Evolutionary conservation across 2,888 invertebrate genomes (phyloP).

Genomic region (Boloria selene): DNA sequence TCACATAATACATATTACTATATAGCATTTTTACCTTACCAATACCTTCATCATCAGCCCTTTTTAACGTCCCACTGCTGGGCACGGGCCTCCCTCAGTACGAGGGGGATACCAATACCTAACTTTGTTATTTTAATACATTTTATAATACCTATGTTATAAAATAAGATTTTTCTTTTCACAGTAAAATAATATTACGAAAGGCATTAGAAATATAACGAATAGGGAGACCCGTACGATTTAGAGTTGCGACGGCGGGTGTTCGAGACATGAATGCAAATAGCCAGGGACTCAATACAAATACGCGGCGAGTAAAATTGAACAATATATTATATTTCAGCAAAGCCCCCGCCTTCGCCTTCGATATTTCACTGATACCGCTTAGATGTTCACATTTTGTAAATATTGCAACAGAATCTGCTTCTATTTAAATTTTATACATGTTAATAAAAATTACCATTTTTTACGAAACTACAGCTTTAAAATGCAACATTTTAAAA

Average conservation of each 20-base stretch:
- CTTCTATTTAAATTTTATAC: background rate
- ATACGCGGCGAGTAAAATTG: slow-evolving; percentile 39
- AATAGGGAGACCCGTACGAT: slow-evolving; percentile 18
- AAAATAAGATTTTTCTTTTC: slow-evolving; percentile 1
- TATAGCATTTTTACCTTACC: too few species aligned
- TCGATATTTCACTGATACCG: slow-evolving; percentile 21
- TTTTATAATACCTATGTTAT: background rate
- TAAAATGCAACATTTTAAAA: too few species aligned
- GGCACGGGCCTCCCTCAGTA: too few species aligned
- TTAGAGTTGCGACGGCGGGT: slow-evolving; percentile 19
- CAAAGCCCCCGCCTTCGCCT: slow-evolving; percentile 12
- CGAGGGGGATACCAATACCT: too few species aligned
- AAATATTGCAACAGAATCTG: slow-evolving; percentile 3
- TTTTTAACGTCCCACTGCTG: too few species aligned
- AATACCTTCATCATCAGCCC: too few species aligned
- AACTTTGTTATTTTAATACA: background rate
- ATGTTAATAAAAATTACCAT: too few species aligned
- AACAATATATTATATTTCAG: slow-evolving; percentile 39
- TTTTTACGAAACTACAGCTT: too few species aligned
- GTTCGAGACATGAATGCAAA: slow-evolving; percentile 48
- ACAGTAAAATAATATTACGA: slow-evolving; percentile 16
- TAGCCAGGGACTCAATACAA: slow-evolving; percentile 43
- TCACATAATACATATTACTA: too few species aligned
- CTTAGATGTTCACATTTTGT: slow-evolving; percentile 14
- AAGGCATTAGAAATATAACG: slow-evolving; percentile 19